A percentile compares a stretch with the other conserved stretches of the same genome.
These are phyloP conservation scores for Perognathus longimembris DNA, from an alignment of 2,113 vertebrate genomes.

Conservation along the genomic window DNA sequence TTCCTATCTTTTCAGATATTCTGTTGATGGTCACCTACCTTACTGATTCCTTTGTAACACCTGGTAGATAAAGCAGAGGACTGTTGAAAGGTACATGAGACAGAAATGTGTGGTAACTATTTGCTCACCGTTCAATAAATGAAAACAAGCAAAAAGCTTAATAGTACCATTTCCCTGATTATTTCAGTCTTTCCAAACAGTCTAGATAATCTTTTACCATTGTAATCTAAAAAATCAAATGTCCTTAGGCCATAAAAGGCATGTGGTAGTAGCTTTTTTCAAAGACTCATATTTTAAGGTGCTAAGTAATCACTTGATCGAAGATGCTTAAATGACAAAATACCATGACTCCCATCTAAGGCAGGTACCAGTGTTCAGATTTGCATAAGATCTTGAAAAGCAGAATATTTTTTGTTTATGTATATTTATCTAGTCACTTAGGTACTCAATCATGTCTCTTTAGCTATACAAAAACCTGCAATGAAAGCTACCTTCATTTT, in stretches of 20 bases:
- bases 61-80: not conserved
- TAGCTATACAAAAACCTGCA: not conserved
- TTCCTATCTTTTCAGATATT: not conserved
- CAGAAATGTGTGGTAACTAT: not conserved
- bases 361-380: not conserved
- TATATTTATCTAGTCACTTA: not conserved
- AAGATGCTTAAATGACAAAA: constrained; percentile 24
- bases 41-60: not conserved
- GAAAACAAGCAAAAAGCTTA: not conserved
- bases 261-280: not conserved
- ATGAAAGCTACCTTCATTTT: constrained; percentile 5
- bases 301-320: not conserved
- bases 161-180: not conserved
- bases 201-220: not conserved
- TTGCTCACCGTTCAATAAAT: not conserved
- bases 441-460: constrained; percentile 6
- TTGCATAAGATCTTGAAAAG: constrained; percentile 20
- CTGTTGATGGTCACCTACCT: not conserved
- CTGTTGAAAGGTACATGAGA: not conserved
- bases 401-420: not conserved
- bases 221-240: constrained; percentile 25
- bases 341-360: not conserved
- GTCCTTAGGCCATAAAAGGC: not conserved
- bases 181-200: not conserved
- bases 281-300: not conserved